A percentile compares a stretch with the other conserved stretches of the same genome.
Evolutionary conservation across 2,113 vertebrate species (phyloP).

Genomic region (Centropus bengalensis): DNA sequence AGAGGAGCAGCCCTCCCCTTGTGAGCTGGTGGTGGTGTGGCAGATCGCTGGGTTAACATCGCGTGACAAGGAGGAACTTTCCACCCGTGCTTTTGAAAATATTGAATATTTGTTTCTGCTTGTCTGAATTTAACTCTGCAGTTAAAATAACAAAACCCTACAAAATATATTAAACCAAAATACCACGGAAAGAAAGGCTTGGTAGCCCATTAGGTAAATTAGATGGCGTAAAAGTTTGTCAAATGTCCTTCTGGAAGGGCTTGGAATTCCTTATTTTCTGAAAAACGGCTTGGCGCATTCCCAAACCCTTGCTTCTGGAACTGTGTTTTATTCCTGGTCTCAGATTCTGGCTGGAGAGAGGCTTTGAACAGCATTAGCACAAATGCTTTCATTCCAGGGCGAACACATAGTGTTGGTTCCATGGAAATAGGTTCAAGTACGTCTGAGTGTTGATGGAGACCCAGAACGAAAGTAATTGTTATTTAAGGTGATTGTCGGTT

Average conservation of each 20-base stretch:
- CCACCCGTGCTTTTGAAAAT: not conserved
- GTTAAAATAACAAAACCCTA: not conserved
- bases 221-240: not conserved
- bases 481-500: not conserved
- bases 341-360: not conserved
- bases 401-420: not conserved
- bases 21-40: not conserved
- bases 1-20: not conserved
- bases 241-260: not conserved
- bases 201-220: not conserved
- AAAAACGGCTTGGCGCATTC: not conserved
- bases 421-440: not conserved
- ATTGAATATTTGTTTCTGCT: not conserved
- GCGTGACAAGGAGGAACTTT: not conserved
- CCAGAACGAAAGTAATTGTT: not conserved
- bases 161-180: not conserved
- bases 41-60: not conserved
- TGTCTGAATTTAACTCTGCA: not conserved
- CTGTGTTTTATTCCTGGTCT: not conserved
- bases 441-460: not conserved
- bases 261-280: not conserved
- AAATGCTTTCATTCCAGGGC: not conserved
- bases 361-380: not conserved
- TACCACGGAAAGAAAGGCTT: not conserved
- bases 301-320: not conserved